Base-by-base conservation (phyloP, 2,888 invertebrate genomes). In the Temnothorax rugatulus region DNA sequence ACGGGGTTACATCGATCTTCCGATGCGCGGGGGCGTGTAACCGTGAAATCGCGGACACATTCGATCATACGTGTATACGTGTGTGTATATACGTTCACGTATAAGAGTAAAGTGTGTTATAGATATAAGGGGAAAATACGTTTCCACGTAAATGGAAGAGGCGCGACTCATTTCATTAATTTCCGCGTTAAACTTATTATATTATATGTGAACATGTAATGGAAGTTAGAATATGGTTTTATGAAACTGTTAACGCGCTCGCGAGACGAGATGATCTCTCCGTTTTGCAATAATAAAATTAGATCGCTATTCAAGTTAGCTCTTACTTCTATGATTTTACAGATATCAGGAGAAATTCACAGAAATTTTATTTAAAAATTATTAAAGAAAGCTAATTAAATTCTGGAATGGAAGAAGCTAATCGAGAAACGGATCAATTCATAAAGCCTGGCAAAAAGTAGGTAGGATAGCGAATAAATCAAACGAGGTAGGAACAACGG, bases 1-100 rank as follows among this genome's bases (percentile, higher is more conserved):
- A 89, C 83, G 84, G 87, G 89, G 89, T 89, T 89, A 89, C 89
- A 86, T 89, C 89, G 89, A 87, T 87, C 75, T 89, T 69, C 59
- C 82, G 66, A 84, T 87, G 87, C 75, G 84, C 66, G 68, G 75
- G 81, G 82, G 68, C 76, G 88, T 83, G 84, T 74, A 82, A 63
- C 68, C 69, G 64, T 68, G 66, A 50, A 71, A 54, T 52, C 75
- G 44, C 71, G 54, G 52, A 66, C 44, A 69, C 57, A 34, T 57
- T 69, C 44, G 15, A 29, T 69, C 18, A 34, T 47, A 52, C 2
- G 15, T 34, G 34, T 34, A 34, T 7, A 34, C 29, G 5, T 50
- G 4, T 5, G n/a, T n/a, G 15, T 18, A 2, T 47, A 2, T 8
- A 13, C 29, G 41, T 21, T 13, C 3, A 44, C 7, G 7, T 54